Evolutionary conservation across 2,888 invertebrate genomes (phyloP).

Genomic region (Nephrotoma appendiculata): DNA sequence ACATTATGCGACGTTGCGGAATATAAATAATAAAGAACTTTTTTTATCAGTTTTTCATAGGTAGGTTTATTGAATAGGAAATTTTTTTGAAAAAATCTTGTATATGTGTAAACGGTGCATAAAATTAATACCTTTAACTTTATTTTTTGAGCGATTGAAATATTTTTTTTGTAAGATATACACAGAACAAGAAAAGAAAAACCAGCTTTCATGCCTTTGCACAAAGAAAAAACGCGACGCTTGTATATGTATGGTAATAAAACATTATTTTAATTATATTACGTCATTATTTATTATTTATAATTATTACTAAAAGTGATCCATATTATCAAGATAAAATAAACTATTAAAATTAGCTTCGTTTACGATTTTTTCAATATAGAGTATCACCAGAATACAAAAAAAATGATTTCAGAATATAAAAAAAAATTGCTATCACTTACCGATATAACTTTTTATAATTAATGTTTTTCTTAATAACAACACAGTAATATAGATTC

Average conservation of each 20-base stretch:
- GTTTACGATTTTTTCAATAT: neutral
- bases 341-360: neutral
- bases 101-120: neutral
- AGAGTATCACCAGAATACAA: neutral
- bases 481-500: conserved; percentile 1
- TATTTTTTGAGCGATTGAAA: neutral
- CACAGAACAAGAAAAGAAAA: conserved; percentile 3
- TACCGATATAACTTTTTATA: conserved; percentile 5
- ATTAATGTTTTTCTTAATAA: conserved; percentile 3
- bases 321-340: neutral
- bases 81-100: neutral
- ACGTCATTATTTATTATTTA: conserved; percentile 6
- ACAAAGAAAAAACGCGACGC: conserved; percentile 5
- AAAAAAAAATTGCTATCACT: neutral
- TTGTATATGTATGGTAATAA: neutral
- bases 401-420: neutral
- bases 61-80: neutral
- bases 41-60: neutral
- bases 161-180: neutral
- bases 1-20: conserved; percentile 11
- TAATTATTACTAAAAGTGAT: neutral
- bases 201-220: conserved; percentile 4
- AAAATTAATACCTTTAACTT: neutral
- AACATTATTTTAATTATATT: conserved; percentile 2
- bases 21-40: conserved; percentile 7